phyloP scores from a whole-genome alignment of 2,113 vertebrate species.

The Patagioenas fasciata region DNA sequence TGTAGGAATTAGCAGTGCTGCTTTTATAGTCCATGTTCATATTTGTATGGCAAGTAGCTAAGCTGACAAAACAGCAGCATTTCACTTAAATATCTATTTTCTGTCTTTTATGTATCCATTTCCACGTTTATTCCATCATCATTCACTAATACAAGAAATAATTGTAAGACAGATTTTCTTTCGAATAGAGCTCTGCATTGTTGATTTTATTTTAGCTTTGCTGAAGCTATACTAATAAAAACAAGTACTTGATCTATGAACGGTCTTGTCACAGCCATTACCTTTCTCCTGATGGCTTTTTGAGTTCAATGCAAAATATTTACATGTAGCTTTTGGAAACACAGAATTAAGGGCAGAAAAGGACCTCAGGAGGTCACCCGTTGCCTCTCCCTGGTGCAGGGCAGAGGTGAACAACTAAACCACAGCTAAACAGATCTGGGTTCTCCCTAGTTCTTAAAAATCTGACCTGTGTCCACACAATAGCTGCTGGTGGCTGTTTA shows the following conservation, averaged over 20 bases:
- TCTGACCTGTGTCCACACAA: not conserved
- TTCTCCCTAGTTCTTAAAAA: not conserved
- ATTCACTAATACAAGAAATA: conserved; percentile 25
- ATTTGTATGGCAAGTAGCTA: not conserved
- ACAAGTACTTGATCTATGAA: not conserved
- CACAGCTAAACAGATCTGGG: not conserved
- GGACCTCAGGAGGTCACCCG: not conserved
- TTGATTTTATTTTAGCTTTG: conserved; percentile 47
- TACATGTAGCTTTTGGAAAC: not conserved
- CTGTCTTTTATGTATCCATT: not conserved
- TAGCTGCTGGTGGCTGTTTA: not conserved
- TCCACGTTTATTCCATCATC: conserved; percentile 35
- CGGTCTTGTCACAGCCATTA: not conserved
- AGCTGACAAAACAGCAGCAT: conserved; percentile 19
- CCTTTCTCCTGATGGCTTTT: not conserved
- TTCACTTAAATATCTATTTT: conserved; percentile 8
- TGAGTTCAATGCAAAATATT: not conserved
- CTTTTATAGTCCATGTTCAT: not conserved
- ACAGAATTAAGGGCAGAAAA: not conserved
- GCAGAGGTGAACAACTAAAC: not conserved
- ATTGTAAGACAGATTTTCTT: conserved; percentile 18
- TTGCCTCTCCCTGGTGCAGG: not conserved
- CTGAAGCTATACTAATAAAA: conserved; percentile 17
- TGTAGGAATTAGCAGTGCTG: not conserved
- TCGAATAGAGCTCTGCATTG: not conserved